phyloP scores from a whole-genome alignment of 2,113 vertebrate genomes.

The Equus przewalskii region DNA sequence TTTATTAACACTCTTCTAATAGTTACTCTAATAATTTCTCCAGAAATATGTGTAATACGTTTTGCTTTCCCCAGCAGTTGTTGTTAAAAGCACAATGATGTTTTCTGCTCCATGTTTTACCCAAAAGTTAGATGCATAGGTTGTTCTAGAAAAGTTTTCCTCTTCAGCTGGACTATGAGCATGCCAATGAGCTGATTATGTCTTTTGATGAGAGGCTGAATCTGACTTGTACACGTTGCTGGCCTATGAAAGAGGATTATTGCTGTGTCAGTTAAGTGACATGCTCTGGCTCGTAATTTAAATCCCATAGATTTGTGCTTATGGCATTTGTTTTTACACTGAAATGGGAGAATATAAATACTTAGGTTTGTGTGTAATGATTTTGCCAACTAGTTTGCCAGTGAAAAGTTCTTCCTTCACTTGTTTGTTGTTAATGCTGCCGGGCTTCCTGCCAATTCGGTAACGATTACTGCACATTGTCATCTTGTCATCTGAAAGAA shows the following conservation, averaged over 20 bases:
- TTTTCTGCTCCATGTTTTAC: slow-evolving; percentile 70
- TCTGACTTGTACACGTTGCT: slow-evolving; percentile 61
- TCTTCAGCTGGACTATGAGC: slow-evolving; percentile 73
- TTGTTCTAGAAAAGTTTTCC: slow-evolving; percentile 61
- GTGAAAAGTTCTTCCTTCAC: slow-evolving; percentile 71
- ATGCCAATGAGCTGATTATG: slow-evolving; percentile 59
- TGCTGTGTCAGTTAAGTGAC: slow-evolving; percentile 71
- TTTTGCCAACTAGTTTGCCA: slow-evolving; percentile 68
- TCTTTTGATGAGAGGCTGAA: slow-evolving; percentile 76
- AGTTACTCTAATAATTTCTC: not conserved
- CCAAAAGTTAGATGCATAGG: slow-evolving; percentile 59
- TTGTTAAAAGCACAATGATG: not conserved
- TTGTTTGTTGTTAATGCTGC: slow-evolving; percentile 62
- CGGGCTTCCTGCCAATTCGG: slow-evolving; percentile 55
- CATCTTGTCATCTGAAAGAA: slow-evolving; percentile 51
- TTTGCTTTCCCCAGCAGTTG: slow-evolving; percentile 66
- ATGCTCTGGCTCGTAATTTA: slow-evolving; percentile 71
- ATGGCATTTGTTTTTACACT: slow-evolving; percentile 72
- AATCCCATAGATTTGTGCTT: slow-evolving; percentile 71
- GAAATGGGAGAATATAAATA: slow-evolving; percentile 79
- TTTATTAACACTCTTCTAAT: slow-evolving; percentile 54
- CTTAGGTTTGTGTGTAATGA: slow-evolving; percentile 71
- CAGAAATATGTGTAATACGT: not conserved
- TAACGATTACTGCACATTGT: slow-evolving; percentile 72
- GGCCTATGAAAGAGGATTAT: slow-evolving; percentile 67